Conservation (phyloP, 2,113 vertebrate species). For the Gopherus flavomarginatus region DNA sequence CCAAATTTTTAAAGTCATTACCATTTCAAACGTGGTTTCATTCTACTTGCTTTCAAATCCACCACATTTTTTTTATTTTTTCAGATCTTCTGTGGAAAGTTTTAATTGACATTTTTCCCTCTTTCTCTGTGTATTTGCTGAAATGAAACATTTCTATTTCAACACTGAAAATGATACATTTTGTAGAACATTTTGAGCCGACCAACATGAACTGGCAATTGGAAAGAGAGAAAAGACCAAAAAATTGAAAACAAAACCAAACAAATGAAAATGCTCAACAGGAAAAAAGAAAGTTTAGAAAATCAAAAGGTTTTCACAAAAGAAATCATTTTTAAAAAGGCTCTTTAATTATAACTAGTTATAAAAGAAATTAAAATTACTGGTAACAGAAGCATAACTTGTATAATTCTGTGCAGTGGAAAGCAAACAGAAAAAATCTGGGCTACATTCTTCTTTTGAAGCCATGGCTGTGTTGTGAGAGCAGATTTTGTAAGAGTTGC, state of each 20-base stretch:
- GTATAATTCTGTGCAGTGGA: background rate
- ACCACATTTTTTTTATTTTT: background rate
- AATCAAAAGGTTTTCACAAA: background rate
- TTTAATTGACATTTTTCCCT: background rate
- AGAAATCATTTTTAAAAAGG: background rate
- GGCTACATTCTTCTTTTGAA: background rate
- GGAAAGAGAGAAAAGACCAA: background rate
- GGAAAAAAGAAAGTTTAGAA: background rate
- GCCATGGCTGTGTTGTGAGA: slow-evolving; percentile 1
- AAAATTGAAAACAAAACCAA: background rate
- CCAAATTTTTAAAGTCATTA: background rate
- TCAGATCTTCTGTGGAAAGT: background rate
- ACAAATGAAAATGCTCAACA: background rate
- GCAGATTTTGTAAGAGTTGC: slow-evolving; percentile 1
- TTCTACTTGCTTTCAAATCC: background rate
- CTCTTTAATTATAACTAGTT: background rate
- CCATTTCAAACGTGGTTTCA: background rate
- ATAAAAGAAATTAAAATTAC: background rate
- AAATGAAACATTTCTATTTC: background rate
- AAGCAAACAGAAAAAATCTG: background rate
- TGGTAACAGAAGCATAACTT: background rate
- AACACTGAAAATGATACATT: background rate
- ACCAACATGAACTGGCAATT: background rate
- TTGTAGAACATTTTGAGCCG: background rate
- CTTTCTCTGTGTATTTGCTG: background rate